Evolutionary conservation across 2,113 vertebrate species (phyloP).

Genomic region (Lampris incognitus): DNA sequence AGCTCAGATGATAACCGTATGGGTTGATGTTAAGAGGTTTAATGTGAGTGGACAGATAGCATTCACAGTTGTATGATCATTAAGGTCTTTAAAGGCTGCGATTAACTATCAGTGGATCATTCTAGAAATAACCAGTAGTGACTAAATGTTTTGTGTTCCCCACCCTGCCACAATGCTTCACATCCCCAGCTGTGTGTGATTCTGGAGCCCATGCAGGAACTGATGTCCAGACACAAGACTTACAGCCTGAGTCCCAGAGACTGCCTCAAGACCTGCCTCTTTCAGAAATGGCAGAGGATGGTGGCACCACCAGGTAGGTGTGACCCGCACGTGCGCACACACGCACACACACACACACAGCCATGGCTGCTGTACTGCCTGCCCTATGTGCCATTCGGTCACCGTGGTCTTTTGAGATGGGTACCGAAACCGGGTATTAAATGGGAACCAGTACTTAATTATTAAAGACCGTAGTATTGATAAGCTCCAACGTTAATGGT

Average conservation of each 20-base stretch:
- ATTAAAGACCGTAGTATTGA: no score
- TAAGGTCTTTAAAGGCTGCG: no score
- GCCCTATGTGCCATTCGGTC: no score
- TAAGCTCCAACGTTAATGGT: no score
- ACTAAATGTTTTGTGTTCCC: not conserved
- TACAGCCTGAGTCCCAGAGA: conserved; percentile 99
- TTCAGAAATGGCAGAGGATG: conserved; percentile 99
- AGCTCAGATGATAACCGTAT: no score
- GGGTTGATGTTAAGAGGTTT: no score
- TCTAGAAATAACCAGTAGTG: not conserved
- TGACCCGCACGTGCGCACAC: not conserved
- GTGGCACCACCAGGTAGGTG: conserved; percentile 93
- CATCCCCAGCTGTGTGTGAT: conserved; percentile 94
- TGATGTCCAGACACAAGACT: conserved; percentile 99
- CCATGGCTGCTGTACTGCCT: no score
- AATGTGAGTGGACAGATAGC: no score
- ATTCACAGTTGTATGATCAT: no score
- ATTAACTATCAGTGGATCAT: not conserved
- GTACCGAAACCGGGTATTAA: no score
- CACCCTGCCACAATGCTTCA: not conserved
- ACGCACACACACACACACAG: not conserved
- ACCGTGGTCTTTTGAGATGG: no score
- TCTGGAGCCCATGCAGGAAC: conserved; percentile 99
- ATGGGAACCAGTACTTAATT: no score
- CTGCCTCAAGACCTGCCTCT: conserved; percentile 99